These are phyloP conservation scores for Ciconia nigra DNA, from an alignment of 2,797 vertebrate genomes.

Conservation along the genomic window DNA sequence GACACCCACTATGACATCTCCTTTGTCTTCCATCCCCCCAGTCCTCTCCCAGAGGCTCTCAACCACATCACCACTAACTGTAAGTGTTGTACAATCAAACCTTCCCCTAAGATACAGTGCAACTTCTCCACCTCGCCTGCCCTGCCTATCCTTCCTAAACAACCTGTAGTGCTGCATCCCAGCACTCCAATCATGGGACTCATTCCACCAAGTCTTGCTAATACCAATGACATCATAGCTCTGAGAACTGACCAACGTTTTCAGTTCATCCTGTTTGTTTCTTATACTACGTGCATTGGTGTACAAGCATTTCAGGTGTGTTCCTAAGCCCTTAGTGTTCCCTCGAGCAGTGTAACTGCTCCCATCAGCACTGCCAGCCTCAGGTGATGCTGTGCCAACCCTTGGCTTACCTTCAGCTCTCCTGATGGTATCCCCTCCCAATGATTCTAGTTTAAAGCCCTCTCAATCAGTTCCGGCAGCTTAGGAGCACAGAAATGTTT, in stretches of 20 bases:
- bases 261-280: neutral
- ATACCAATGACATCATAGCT: no score
- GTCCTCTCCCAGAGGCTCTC: neutral
- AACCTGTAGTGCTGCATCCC: neutral
- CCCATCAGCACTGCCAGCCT: neutral
- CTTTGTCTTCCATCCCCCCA: neutral
- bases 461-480: neutral
- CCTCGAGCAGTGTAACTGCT: accelerated
- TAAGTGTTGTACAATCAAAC: neutral
- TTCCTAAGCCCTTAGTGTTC: neutral
- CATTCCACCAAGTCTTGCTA: neutral
- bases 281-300: accelerated
- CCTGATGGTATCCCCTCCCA: neutral
- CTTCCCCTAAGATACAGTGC: neutral
- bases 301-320: neutral
- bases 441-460: neutral
- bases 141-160: neutral
- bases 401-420: neutral
- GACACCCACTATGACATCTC: neutral
- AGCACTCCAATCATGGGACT: neutral
- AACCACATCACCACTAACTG: neutral
- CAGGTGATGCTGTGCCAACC: neutral
- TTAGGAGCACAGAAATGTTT: neutral
- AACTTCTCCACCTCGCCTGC: neutral
- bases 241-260: neutral